Percentiles rank a stretch among this genome's conserved stretches.
These are phyloP conservation scores for Actinernus sp. DNA, from an alignment of 92 coral and sea anemone genomes.

Conservation along the genomic window DNA sequence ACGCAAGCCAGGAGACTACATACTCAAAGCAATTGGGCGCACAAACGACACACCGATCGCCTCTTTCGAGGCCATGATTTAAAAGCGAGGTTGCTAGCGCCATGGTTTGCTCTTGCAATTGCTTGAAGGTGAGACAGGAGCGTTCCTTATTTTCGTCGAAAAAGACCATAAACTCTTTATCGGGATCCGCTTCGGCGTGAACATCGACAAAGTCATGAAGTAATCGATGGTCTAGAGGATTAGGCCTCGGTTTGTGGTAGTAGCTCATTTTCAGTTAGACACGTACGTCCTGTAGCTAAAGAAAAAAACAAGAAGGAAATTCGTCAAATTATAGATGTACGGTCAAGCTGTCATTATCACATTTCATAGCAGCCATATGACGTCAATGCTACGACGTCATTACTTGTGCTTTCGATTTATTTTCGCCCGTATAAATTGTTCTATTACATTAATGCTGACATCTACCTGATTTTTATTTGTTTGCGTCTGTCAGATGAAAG, in stretches of 20 bases:
- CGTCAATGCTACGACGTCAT: too few species aligned
- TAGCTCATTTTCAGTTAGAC: conserved; percentile 44
- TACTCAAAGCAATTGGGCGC: conserved; percentile 24
- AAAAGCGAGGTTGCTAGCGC: conserved; percentile 11
- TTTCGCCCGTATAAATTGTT: too few species aligned
- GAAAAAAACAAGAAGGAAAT: too few species aligned
- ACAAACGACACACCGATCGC: conserved; percentile 8
- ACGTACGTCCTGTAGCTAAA: too few species aligned
- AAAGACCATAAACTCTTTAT: conserved; percentile 11
- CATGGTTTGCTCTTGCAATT: conserved; percentile 7
- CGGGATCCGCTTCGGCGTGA: conserved; percentile 3
- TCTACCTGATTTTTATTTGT: too few species aligned
- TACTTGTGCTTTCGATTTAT: too few species aligned
- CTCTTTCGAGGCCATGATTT: conserved; percentile 14
- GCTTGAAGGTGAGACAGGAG: conserved; percentile 3
- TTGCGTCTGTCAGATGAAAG: too few species aligned
- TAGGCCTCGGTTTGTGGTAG: conserved; percentile 25
- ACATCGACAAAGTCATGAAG: conserved; percentile 20
- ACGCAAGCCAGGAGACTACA: conserved; percentile 17
- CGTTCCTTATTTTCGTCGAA: conserved; percentile 8
- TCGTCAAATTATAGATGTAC: too few species aligned
- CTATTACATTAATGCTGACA: too few species aligned
- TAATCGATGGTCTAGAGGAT: conserved; percentile 11
- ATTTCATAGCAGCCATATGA: too few species aligned
- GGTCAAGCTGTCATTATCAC: too few species aligned